Evolutionary conservation across 64 coral and sea anemone species (phyloP), one percentile per base, ranked within the genome.

Genomic region (Montipora sp.): DNA sequence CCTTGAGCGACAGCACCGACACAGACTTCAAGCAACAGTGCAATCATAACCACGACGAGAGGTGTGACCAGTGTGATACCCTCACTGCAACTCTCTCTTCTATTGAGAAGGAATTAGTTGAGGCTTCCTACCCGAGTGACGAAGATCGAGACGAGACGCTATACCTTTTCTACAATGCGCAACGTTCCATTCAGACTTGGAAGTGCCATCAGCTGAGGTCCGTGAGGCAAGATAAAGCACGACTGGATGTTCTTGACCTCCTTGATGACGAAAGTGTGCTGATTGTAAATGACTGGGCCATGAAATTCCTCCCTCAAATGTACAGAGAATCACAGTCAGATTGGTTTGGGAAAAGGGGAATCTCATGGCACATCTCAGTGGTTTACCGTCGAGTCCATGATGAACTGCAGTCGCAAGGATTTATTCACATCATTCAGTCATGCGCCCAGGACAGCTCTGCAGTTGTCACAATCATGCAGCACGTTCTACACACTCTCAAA

Each of bases 291-390:
- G 67, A 88, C n/a, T 88, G 84, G 65, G 84, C 84, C 5, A 87
- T 87, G 84, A 87, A 87, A 44, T 87, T 87, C 18, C n/a, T 87
- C 16, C 84, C 84, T 13, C 84, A 87, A 18, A 48, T 14, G 14
- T 87, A 20, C 43, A 16, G 63, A 48, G 84, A 87, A n/a, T 87
- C 84, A 16, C 84, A 87, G 84, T 45, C 21, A 20, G 84, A 87
- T 16, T 87, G 84, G 84, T 87, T 49, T n/a, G 84, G 84, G 14
- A 87, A 87, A 12, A 67, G 84, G 14, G 84, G 84, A 1, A 87
- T 87, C 47, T 87, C 84, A 14, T 87, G 84, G 84, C 65, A 72
- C 15, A 87, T 87, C 1, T 53, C 66, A 20, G 84, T 87, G 8
- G 67, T 87, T 13, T 67, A 73, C 4, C 19, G 65, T 9, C 43